Evolutionary conservation across 2,888 invertebrate species (phyloP).

Genomic region (Plebejus anna): DNA sequence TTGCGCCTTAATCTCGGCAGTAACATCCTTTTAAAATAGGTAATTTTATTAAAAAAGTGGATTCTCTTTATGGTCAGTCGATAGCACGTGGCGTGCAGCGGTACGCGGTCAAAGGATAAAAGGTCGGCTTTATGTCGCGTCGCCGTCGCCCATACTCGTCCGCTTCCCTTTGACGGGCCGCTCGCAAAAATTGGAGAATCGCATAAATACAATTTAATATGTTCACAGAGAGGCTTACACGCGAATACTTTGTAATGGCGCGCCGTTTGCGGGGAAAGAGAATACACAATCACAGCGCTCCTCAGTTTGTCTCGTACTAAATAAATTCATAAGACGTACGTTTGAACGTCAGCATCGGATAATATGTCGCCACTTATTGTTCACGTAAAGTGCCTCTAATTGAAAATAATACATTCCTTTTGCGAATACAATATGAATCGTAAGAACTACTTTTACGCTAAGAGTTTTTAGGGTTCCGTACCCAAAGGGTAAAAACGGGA

Average conservation of each 20-base stretch:
- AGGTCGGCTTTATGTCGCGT: constrained; percentile 50
- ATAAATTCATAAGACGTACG: constrained; percentile 17
- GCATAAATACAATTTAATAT: constrained; percentile 28
- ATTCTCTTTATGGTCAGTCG: constrained; percentile 71
- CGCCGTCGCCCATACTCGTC: constrained; percentile 53
- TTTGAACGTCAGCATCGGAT: constrained; percentile 9
- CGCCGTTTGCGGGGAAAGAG: constrained; percentile 9
- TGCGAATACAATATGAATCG: not conserved
- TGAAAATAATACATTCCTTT: not conserved
- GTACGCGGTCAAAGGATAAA: constrained; percentile 63
- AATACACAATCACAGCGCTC: constrained; percentile 28
- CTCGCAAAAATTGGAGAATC: constrained; percentile 45
- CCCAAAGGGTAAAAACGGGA: too few relatives aligned
- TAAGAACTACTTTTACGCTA: not conserved
- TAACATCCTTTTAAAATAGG: constrained; percentile 79
- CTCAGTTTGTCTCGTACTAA: constrained; percentile 15
- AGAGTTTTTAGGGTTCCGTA: too few relatives aligned
- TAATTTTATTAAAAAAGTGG: constrained; percentile 76
- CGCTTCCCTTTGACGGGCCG: constrained; percentile 54
- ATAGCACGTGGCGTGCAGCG: constrained; percentile 52
- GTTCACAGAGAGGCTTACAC: constrained; percentile 7
- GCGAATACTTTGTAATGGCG: constrained; percentile 24
- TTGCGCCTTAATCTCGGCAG: constrained; percentile 78
- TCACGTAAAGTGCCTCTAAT: constrained; percentile 4
- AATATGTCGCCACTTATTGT: constrained; percentile 4